Evolutionary conservation across 2,888 invertebrate species (phyloP).

Genomic region (Meloe dianella): DNA sequence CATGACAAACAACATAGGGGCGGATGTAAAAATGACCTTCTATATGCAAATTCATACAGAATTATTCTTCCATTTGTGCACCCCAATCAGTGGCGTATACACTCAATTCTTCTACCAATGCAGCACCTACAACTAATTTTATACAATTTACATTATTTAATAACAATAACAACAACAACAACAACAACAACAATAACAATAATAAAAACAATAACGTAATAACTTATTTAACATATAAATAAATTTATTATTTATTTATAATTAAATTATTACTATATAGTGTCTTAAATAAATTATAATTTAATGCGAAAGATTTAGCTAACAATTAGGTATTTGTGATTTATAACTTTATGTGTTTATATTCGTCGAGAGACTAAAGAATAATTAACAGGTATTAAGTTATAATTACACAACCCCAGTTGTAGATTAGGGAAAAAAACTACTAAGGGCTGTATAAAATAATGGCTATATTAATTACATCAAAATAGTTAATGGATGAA

Average conservation of each 20-base stretch:
- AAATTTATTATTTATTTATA: background rate
- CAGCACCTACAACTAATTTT: background rate
- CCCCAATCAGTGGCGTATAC: constrained; percentile 40
- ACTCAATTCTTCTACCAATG: constrained; percentile 27
- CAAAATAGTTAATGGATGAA: constrained; percentile 35
- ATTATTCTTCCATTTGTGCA: constrained; percentile 58
- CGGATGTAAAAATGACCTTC: constrained; percentile 58
- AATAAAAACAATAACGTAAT: no score
- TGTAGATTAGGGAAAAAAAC: constrained; percentile 32
- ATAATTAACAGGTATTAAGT: constrained; percentile 50
- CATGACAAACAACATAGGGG: constrained; percentile 58
- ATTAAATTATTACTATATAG: background rate
- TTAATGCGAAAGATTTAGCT: no score
- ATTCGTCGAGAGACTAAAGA: constrained; percentile 44
- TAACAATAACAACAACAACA: no score
- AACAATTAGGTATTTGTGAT: constrained; percentile 32
- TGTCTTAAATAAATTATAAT: no score
- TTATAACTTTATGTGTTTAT: constrained; percentile 49
- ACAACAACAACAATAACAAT: no score
- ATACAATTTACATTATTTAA: background rate
- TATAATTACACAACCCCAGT: constrained; percentile 44
- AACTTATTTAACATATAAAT: no score
- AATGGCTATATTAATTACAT: constrained; percentile 36
- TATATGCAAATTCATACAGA: constrained; percentile 58
- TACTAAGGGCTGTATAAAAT: constrained; percentile 25